phyloP scores from a whole-genome alignment of 2,797 vertebrate species.

The Rhinophrynus dorsalis region DNA sequence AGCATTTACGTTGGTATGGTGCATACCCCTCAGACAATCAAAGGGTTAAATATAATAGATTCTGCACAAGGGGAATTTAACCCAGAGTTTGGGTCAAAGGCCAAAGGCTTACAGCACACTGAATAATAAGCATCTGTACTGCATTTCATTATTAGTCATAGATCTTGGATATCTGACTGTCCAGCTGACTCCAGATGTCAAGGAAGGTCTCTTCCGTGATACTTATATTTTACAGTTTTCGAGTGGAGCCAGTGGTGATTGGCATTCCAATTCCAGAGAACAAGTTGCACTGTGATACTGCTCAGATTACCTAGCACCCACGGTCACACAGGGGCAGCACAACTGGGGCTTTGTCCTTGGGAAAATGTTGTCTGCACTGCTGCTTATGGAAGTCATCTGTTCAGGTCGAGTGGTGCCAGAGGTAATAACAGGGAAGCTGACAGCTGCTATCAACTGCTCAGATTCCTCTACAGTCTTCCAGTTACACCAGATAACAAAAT shows the following conservation, averaged over 20 bases:
- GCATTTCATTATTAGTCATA: conserved; percentile 25
- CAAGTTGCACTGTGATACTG: background rate
- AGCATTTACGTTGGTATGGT: background rate
- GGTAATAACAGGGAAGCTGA: conserved; percentile 16
- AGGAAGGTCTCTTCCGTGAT: background rate
- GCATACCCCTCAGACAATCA: no score
- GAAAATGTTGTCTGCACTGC: background rate
- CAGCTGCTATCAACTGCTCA: conserved; percentile 27
- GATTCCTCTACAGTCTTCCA: background rate
- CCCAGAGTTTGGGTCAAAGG: background rate
- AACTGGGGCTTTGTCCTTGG: conserved; percentile 28
- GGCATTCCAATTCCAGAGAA: conserved; percentile 29
- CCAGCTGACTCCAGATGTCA: conserved; percentile 42
- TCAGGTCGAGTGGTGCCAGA: conserved; percentile 16
- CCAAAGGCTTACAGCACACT: conserved; percentile 1
- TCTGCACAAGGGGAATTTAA: conserved; percentile 12
- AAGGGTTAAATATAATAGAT: conserved; percentile 5
- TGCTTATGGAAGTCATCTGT: conserved; percentile 27
- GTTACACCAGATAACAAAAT: conserved; percentile 1
- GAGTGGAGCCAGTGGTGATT: background rate
- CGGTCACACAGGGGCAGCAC: conserved; percentile 5
- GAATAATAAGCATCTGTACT: conserved; percentile 28
- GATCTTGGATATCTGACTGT: background rate
- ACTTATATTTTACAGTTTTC: conserved; percentile 2
- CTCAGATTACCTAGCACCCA: conserved; percentile 16